Evolutionary conservation across 2,113 vertebrate genomes (phyloP), one percentile per base, ranked within the genome.

Genomic region (Onychorhynchus coronatus): DNA sequence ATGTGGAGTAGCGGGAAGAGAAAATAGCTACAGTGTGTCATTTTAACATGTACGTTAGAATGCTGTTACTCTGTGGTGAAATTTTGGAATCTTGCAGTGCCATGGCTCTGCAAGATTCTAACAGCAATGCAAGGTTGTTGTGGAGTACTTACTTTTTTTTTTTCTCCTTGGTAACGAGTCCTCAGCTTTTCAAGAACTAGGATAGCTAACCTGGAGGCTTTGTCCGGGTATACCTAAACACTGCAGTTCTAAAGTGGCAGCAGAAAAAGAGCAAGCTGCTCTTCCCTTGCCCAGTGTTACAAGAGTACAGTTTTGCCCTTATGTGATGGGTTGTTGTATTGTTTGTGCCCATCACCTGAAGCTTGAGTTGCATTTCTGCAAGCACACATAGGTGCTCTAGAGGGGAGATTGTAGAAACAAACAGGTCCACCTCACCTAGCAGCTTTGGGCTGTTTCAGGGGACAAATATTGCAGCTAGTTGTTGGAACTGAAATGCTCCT

Each of bases 321-420:
- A 16, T 0, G 0, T 0, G 0, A 2, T 46, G 1, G 1, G 11
- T 61, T 65, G 16, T 17, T 58, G 11, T 2, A 0, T 59, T 72
- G 21, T 41, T 44, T 25, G 41, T 50, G 37, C 55, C 79, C 0
- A 0, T 77, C 11, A 12, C 12, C 18, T 46, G 68, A 35, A 46
- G 56, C 50, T 90, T 65, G 41, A 31, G 55, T 49, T 1, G 4
- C 4, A 0, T 91, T 89, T 89, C 67, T 89, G 61, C 41, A 61
- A 58, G 31, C 28, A 22, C 6, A 41, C 5, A 19, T 47, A 8
- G 39, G 22, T 47, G 71, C 7, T 58, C 33, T 31, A n/a, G 47
- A 50, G 37, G 12, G 33, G 15, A 75, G 19, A 14, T 3, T 47
- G 33, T 50, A 21, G 63, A 39, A 86, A n/a, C 27, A 52, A 61